A percentile compares a stretch with the other conserved stretches of the same genome.
Evolutionary conservation across 1,140 invertebrate genomes (phyloP).

Genomic region (Zelostemma sp.): DNA sequence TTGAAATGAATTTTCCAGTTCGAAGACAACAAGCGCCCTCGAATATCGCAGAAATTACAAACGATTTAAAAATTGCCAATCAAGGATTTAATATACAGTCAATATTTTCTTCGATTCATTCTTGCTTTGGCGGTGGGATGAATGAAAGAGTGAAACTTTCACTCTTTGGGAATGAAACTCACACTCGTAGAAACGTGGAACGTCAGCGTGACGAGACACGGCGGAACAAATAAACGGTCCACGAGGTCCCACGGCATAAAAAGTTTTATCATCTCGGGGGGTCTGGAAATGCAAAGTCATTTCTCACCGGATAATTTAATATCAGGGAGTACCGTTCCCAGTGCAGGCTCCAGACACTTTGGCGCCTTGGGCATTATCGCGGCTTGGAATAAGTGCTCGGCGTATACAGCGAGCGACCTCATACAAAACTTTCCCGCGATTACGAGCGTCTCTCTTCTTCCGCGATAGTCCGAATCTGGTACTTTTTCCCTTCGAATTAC

Average conservation of each 20-base stretch:
- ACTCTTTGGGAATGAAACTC: too few relatives aligned
- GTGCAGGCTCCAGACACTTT: conserved; percentile 16
- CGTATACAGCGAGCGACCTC: conserved; percentile 1
- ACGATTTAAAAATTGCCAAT: too few relatives aligned
- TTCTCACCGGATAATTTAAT: conserved; percentile 48
- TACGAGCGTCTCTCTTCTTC: conserved; percentile 20
- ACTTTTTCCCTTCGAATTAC: conserved; percentile 15
- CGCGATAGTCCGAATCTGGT: conserved; percentile 19
- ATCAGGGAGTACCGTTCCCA: conserved; percentile 18
- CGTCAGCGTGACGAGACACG: neutral
- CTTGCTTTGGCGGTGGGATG: too few relatives aligned
- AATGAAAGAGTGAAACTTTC: too few relatives aligned
- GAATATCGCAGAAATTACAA: too few relatives aligned
- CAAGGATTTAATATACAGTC: too few relatives aligned
- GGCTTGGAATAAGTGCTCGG: neutral
- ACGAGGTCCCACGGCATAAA: conserved; percentile 11
- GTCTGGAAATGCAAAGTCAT: conserved; percentile 30
- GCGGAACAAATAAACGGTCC: conserved; percentile 10
- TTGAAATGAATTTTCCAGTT: too few relatives aligned
- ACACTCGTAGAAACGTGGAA: neutral
- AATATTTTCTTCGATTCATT: too few relatives aligned
- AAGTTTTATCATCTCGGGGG: conserved; percentile 34
- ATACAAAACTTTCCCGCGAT: conserved; percentile 33
- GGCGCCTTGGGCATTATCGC: conserved; percentile 31
- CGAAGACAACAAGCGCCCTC: too few relatives aligned